Percentiles rank a stretch among this genome's conserved stretches.
Evolutionary conservation across 2,888 invertebrate species (phyloP).

Genomic region (Zelleria hepariella): DNA sequence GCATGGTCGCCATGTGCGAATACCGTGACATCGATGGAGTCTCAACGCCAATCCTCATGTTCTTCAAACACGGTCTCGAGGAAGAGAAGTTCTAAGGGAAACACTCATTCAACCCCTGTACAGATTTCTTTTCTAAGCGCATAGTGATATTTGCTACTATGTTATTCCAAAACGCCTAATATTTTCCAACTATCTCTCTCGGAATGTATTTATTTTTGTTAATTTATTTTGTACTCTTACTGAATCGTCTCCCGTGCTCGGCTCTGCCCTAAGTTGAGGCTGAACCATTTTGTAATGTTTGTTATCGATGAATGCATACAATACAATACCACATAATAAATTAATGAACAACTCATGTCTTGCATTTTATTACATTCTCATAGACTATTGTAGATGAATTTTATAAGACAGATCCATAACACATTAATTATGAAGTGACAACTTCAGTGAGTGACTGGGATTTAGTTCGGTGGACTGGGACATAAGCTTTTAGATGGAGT

Average conservation of each 20-base stretch:
- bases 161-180: conserved; percentile 22
- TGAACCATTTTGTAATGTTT: conserved; percentile 63
- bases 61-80: conserved; percentile 95
- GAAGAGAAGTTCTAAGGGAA: conserved; percentile 91
- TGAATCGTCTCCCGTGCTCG: conserved; percentile 47
- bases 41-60: conserved; percentile 91
- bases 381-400: no score
- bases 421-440: no score
- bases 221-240: conserved; percentile 58
- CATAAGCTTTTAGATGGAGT: no score
- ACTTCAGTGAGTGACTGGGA: no score
- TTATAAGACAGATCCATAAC: no score
- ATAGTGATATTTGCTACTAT: conserved; percentile 39
- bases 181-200: not conserved
- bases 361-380: conserved; percentile 14
- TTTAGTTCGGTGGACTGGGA: no score
- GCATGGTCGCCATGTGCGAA: conserved; percentile 94
- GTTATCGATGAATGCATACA: conserved; percentile 41
- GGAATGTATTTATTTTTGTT: not conserved
- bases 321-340: conserved; percentile 41
- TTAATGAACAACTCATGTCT: conserved; percentile 44
- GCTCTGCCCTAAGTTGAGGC: conserved; percentile 61
- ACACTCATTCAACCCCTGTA: conserved; percentile 10
- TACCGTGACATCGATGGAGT: conserved; percentile 91
- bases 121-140: conserved; percentile 31